phyloP scores from a whole-genome alignment of 2,888 invertebrate genomes.

The Dione juno region DNA sequence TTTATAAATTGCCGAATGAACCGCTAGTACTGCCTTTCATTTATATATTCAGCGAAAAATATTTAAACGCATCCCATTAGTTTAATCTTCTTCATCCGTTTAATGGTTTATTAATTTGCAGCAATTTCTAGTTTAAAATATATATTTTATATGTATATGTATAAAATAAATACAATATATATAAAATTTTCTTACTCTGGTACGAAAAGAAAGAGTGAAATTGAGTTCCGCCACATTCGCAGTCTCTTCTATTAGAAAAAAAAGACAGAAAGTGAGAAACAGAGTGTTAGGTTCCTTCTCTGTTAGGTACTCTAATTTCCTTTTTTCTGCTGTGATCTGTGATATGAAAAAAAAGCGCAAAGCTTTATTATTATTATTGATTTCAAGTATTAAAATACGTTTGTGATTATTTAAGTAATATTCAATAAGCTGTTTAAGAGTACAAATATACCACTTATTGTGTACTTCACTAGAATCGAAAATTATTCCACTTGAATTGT shows the following conservation, averaged over 20 bases:
- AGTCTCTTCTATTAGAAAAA: no score
- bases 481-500: slow-evolving; percentile 3
- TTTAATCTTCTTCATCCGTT: slow-evolving; percentile 1
- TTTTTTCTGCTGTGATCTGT: no score
- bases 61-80: slow-evolving; percentile 13
- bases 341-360: no score
- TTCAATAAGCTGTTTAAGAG: neutral
- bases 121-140: neutral
- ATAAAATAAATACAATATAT: neutral
- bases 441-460: neutral
- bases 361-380: no score
- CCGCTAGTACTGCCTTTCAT: neutral
- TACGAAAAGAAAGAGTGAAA: no score
- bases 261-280: no score
- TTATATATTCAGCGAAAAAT: neutral
- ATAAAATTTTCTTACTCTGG: no score
- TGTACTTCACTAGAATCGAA: slow-evolving; percentile 5
- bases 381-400: no score
- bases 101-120: slow-evolving; percentile 14
- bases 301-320: no score
- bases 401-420: neutral
- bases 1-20: slow-evolving; percentile 11
- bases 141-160: neutral
- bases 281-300: no score
- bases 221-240: no score